A percentile compares a stretch with the other conserved stretches of the same genome.
phyloP scores from a whole-genome alignment of 2,888 invertebrate species.

The Spatulosminthurus flaviceps region DNA sequence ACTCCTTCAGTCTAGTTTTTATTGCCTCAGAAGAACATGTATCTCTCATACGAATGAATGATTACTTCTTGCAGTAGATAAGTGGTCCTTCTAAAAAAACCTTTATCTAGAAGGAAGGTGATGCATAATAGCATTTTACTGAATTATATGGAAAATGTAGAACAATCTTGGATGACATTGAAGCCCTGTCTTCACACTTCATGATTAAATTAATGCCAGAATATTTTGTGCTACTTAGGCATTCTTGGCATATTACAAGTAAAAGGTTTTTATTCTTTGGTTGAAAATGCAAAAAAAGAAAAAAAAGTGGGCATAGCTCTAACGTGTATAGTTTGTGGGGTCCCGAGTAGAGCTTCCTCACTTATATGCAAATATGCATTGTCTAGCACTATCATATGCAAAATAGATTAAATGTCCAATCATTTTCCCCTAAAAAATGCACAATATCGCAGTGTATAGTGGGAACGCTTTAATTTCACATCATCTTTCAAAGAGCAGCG shows the following conservation, averaged over 20 bases:
- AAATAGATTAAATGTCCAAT: conserved; percentile 7
- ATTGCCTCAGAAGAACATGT: background rate
- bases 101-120: no score
- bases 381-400: background rate
- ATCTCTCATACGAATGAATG: background rate
- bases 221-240: conserved; percentile 11
- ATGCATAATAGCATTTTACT: background rate
- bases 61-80: background rate
- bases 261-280: background rate
- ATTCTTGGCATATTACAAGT: conserved; percentile 5
- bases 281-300: conserved; percentile 31
- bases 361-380: background rate
- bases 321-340: background rate
- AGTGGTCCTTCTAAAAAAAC: background rate
- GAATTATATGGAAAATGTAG: conserved; percentile 4
- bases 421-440: conserved; percentile 6
- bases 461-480: conserved; percentile 2
- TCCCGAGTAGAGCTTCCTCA: background rate
- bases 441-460: conserved; percentile 2
- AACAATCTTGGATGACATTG: conserved; percentile 22
- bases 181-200: conserved; percentile 16
- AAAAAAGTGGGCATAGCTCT: no score
- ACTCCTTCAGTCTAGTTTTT: background rate
- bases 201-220: conserved; percentile 23
- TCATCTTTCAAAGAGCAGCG: background rate